These are phyloP conservation scores for Perca flavescens DNA, from an alignment of 2,113 vertebrate genomes.

Conservation along the genomic window DNA sequence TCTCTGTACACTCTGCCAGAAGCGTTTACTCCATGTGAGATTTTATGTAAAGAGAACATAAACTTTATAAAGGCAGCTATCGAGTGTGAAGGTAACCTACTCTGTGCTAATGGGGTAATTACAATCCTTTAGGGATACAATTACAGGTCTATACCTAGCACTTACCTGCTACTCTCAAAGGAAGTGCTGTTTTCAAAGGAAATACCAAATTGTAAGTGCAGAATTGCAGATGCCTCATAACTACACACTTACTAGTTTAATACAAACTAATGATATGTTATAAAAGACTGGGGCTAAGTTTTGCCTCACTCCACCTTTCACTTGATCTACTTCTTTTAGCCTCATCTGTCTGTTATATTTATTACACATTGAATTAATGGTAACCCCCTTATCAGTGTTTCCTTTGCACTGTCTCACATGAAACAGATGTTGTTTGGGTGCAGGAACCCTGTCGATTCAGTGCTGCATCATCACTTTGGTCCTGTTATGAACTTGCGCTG, in stretches of 20 bases:
- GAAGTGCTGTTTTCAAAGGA: constrained; percentile 68
- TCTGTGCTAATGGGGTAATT: constrained; percentile 74
- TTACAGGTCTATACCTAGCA: constrained; percentile 68
- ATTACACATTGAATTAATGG: constrained; percentile 9
- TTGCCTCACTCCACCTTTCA: constrained; percentile 36
- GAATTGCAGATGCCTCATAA: constrained; percentile 49
- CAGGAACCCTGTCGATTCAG: constrained; percentile 55
- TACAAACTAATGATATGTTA: constrained; percentile 59
- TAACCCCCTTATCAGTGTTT: constrained; percentile 28
- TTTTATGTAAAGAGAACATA: constrained; percentile 52
- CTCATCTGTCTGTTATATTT: constrained; percentile 8
- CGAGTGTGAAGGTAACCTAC: constrained; percentile 57
- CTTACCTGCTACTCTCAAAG: constrained; percentile 74
- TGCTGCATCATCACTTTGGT: constrained; percentile 59
- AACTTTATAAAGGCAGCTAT: constrained; percentile 57
- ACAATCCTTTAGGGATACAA: constrained; percentile 69
- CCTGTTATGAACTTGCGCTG: background rate
- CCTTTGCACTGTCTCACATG: constrained; percentile 13
- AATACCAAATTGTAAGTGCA: constrained; percentile 63
- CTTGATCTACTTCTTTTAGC: background rate
- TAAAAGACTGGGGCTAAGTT: constrained; percentile 9
- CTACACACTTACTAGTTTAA: constrained; percentile 54
- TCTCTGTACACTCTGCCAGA: background rate
- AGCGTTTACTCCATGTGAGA: constrained; percentile 8
- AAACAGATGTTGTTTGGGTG: constrained; percentile 68